These are phyloP conservation scores for Paralichthys olivaceus DNA, from an alignment of 2,113 vertebrate genomes.

Conservation along the genomic window DNA sequence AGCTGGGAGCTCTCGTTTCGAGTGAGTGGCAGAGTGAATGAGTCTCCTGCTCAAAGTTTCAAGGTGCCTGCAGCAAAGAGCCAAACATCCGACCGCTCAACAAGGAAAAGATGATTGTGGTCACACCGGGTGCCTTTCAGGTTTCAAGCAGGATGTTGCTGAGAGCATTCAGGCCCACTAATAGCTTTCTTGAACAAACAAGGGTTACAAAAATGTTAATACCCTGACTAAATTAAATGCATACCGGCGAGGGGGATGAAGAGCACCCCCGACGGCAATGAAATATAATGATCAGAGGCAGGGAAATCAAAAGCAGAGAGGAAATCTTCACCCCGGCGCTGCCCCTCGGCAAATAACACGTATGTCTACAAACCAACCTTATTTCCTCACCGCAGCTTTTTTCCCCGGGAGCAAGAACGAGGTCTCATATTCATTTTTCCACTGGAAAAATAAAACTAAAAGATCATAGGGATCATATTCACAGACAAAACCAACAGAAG, in stretches of 20 bases:
- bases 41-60: constrained; percentile 4
- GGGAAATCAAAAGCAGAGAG: constrained; percentile 38
- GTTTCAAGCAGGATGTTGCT: constrained; percentile 23
- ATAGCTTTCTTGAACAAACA: constrained; percentile 59
- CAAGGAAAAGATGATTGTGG: constrained; percentile 20
- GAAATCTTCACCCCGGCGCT: constrained; percentile 16
- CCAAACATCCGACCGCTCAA: neutral
- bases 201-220: constrained; percentile 61
- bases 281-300: constrained; percentile 60
- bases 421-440: constrained; percentile 34
- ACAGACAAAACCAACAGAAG: constrained; percentile 42
- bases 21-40: neutral
- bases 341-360: constrained; percentile 39
- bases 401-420: constrained; percentile 12
- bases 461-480: constrained; percentile 30
- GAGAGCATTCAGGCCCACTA: constrained; percentile 20
- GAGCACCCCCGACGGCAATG: constrained; percentile 32
- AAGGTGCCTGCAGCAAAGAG: constrained; percentile 29
- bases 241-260: constrained; percentile 35
- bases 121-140: constrained; percentile 34
- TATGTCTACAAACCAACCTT: constrained; percentile 51
- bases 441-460: neutral
- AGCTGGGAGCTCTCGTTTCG: constrained; percentile 1
- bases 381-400: constrained; percentile 29
- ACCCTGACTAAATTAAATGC: constrained; percentile 55